These are phyloP conservation scores for Amyelois transitella DNA, from an alignment of 1,140 invertebrate genomes.

Conservation along the genomic window DNA sequence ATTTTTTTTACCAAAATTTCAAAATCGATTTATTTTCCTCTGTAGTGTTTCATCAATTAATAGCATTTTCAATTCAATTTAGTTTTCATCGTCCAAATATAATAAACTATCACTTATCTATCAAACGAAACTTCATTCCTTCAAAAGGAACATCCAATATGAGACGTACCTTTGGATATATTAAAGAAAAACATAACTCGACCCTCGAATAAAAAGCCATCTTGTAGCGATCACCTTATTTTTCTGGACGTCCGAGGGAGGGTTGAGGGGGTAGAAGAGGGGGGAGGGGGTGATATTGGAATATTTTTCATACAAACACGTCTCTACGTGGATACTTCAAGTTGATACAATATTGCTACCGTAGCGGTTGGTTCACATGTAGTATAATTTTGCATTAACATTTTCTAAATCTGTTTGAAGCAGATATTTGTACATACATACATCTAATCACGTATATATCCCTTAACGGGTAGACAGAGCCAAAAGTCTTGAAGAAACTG, in stretches of 20 bases:
- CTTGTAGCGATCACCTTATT: conserved; percentile 38
- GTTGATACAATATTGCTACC: conserved; percentile 58
- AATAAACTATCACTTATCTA: background rate
- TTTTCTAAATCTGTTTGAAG: too few relatives aligned
- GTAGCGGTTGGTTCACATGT: conserved; percentile 37
- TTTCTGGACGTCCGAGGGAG: conserved; percentile 15
- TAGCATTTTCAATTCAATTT: too few relatives aligned
- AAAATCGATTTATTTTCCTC: too few relatives aligned
- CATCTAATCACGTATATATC: too few relatives aligned
- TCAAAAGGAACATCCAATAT: background rate
- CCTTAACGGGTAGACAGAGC: too few relatives aligned
- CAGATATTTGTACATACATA: too few relatives aligned
- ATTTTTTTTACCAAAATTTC: too few relatives aligned
- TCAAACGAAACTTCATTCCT: background rate
- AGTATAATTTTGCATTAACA: background rate
- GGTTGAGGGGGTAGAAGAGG: conserved; percentile 43
- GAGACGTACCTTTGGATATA: background rate
- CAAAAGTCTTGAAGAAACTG: too few relatives aligned
- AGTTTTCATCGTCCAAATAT: too few relatives aligned
- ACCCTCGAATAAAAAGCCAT: conserved; percentile 27
- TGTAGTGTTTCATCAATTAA: too few relatives aligned
- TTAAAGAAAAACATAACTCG: conserved; percentile 37
- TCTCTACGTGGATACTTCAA: conserved; percentile 65
- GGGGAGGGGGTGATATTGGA: conserved; percentile 25
- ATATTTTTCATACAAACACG: conserved; percentile 74